Evolutionary conservation across 2,797 vertebrate species (phyloP).

Genomic region (Eulemur albifrons): DNA sequence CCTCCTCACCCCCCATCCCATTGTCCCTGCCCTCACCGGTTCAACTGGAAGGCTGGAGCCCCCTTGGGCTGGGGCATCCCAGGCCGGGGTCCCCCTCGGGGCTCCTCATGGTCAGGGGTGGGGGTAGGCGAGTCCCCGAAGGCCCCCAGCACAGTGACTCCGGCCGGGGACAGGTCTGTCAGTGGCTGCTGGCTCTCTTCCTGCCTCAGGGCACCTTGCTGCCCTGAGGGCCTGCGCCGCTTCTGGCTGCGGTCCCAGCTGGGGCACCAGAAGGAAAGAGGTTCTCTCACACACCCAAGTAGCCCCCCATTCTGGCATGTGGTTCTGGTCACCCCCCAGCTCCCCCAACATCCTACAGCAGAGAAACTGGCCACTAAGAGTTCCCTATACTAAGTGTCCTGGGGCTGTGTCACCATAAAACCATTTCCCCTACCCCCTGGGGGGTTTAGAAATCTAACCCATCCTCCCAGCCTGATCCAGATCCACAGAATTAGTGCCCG

Average conservation of each 20-base stretch:
- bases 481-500: neutral
- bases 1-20: neutral
- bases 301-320: neutral
- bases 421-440: neutral
- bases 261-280: conserved; percentile 14
- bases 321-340: neutral
- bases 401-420: neutral
- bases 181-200: conserved; percentile 87
- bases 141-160: conserved; percentile 86
- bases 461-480: neutral
- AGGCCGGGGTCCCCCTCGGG: conserved; percentile 79
- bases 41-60: conserved; percentile 85
- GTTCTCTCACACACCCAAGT: neutral
- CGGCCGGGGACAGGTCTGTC: conserved; percentile 85
- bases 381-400: neutral
- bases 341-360: neutral
- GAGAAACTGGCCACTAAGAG: neutral
- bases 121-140: conserved; percentile 80
- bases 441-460: neutral
- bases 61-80: conserved; percentile 77
- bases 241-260: conserved; percentile 89
- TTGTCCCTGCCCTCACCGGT: conserved; percentile 81
- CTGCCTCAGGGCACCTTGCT: conserved; percentile 84
- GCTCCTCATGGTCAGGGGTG: conserved; percentile 78
- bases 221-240: conserved; percentile 84